phyloP scores from a whole-genome alignment of 2,113 vertebrate species.

The Coptodon rendalli region DNA sequence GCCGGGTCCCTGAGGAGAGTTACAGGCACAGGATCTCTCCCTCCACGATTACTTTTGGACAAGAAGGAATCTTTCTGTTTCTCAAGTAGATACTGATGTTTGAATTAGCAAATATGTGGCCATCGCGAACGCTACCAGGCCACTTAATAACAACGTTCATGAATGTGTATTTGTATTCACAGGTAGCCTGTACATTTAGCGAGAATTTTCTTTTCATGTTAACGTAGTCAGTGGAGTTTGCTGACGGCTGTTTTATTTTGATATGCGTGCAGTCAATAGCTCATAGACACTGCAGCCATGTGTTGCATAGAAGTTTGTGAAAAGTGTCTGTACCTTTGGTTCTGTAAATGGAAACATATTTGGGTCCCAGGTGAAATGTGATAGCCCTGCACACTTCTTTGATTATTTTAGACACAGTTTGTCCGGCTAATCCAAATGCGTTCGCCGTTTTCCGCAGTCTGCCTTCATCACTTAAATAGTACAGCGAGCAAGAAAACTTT shows the following conservation, averaged over 20 bases:
- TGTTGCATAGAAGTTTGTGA: neutral
- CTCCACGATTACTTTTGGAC: neutral
- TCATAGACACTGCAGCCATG: rapidly evolving
- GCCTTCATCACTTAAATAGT: neutral
- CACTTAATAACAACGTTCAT: neutral
- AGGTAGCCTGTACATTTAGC: rapidly evolving
- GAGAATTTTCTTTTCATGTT: rapidly evolving
- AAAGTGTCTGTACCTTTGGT: neutral
- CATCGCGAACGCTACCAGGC: rapidly evolving
- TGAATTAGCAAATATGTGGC: rapidly evolving
- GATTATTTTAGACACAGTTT: neutral
- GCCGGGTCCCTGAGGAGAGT: neutral
- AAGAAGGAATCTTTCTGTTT: neutral
- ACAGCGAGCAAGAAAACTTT: rapidly evolving
- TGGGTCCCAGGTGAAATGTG: neutral
- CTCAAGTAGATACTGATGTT: neutral
- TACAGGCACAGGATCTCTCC: neutral
- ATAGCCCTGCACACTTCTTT: rapidly evolving
- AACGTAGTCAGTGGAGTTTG: neutral
- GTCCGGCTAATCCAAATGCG: neutral
- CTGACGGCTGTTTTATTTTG: rapidly evolving
- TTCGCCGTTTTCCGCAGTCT: rapidly evolving
- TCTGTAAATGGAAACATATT: neutral
- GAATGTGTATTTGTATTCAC: neutral
- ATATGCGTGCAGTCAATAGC: rapidly evolving